phyloP scores from a whole-genome alignment of 2,797 vertebrate genomes.

The Bradypodion ventrale region DNA sequence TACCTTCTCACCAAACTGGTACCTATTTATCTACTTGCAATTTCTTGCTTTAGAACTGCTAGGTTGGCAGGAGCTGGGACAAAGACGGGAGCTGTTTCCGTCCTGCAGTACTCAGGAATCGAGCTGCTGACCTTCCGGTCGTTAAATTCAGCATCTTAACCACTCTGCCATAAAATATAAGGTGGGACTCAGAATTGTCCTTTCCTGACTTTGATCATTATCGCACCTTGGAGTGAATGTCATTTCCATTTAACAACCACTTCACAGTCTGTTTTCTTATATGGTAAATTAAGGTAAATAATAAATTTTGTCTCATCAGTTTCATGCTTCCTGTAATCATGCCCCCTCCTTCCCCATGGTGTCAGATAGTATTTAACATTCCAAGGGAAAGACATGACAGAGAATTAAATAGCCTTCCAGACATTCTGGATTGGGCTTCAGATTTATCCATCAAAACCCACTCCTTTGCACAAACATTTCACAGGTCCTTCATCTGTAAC shows the following conservation, averaged over 20 bases:
- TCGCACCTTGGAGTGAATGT: not conserved
- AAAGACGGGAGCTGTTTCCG: too few species aligned
- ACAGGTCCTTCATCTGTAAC: not conserved
- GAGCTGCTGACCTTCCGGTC: too few species aligned
- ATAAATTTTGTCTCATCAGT: not conserved
- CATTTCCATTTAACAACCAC: not conserved
- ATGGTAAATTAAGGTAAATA: not conserved
- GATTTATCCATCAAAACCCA: not conserved
- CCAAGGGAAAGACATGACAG: not conserved
- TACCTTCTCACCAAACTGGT: too few species aligned
- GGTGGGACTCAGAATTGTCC: not conserved
- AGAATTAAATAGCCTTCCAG: not conserved
- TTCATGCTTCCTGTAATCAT: not conserved
- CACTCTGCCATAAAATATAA: not conserved
- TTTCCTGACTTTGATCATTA: not conserved
- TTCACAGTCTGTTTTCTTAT: not conserved
- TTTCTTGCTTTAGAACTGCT: too few species aligned
- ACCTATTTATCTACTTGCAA: too few species aligned
- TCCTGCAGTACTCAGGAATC: too few species aligned
- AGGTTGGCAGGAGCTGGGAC: too few species aligned
- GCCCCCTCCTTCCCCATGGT: not conserved
- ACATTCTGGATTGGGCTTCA: not conserved
- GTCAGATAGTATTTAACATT: not conserved
- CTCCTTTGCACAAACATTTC: not conserved
- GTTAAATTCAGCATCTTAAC: too few species aligned